Evolutionary conservation across 2,113 vertebrate species (phyloP).

Genomic region (Melanocharis versteri): DNA sequence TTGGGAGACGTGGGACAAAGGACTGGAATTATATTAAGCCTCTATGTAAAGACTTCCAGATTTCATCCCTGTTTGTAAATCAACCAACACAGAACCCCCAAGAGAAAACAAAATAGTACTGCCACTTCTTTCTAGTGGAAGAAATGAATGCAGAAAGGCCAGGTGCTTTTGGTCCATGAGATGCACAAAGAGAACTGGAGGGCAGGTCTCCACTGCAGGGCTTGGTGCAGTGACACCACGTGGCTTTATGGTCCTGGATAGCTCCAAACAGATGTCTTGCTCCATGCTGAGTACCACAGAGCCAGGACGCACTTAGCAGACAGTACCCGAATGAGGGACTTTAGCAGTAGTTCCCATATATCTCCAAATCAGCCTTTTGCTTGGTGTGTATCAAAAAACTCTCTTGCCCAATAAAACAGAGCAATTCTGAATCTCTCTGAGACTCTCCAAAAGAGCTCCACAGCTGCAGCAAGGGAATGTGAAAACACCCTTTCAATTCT

Average conservation of each 20-base stretch:
- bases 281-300: background rate
- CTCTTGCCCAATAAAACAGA: background rate
- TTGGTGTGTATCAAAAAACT: background rate
- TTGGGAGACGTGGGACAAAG: background rate
- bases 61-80: background rate
- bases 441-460: background rate
- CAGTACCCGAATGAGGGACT: background rate
- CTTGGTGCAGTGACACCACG: fast-evolving
- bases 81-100: background rate
- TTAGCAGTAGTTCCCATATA: background rate
- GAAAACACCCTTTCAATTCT: background rate
- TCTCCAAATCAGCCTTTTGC: background rate
- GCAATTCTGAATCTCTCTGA: background rate
- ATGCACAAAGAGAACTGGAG: background rate
- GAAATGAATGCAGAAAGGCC: background rate
- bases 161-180: background rate
- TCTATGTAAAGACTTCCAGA: background rate
- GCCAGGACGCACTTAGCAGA: background rate
- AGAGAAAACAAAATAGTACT: background rate
- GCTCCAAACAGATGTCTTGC: background rate
- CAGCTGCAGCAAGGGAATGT: background rate
- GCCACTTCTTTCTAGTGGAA: background rate
- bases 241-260: background rate
- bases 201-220: background rate
- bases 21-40: background rate